Evolutionary conservation across 1,140 invertebrate species (phyloP), one percentile per base, ranked within the genome.

Genomic region (Drosophila lini): DNA sequence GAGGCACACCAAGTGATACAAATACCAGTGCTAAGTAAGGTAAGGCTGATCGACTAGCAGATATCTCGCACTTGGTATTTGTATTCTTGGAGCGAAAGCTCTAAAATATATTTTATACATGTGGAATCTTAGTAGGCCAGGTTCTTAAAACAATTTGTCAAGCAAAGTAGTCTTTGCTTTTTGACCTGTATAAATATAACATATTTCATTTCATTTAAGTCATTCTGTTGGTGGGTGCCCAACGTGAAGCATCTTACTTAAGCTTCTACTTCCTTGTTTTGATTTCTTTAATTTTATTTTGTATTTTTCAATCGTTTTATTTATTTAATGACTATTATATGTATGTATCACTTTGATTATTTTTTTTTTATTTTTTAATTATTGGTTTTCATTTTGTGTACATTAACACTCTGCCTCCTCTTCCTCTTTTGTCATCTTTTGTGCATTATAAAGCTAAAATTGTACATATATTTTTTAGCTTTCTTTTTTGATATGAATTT

Each of bases 1-100:
- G 44, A 31, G 48, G 19, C 34, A 56, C 22, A 65, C 34, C 15
- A 53, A 28, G n/a, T 28, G 42, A 70, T 48, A 58, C n/a, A 41
- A 32, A 42, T 36, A 32, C 28, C 47, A 36, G 28, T 25, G 13
- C 5, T 10, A n/a, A 9, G 32, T 11, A 16, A 16, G n/a, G 4
- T 16, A 16, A 31, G 3, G 25, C 7, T 60, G 19, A 38, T 2
- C 62, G 62, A 59, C 28, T 28, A 19, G 11, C 9, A 10, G n/a
- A 45, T 59, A 64, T 36, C 62, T 11, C 9, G 8, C 34, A 44
- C 0, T 6, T 13, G 3, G 0, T 6, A 1, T 10, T 31, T 11
- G n/a, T 25, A 0, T 15, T 42, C 4, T 3, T 7, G 10, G 19
- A 19, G 19, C 19, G 19, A 19, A 19, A 19, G 19, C 19, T 19